A percentile compares a stretch with the other conserved stretches of the same genome.
Evolutionary conservation across 23 tunicate species (phyloP).

Genomic region (Ciona savignyi): DNA sequence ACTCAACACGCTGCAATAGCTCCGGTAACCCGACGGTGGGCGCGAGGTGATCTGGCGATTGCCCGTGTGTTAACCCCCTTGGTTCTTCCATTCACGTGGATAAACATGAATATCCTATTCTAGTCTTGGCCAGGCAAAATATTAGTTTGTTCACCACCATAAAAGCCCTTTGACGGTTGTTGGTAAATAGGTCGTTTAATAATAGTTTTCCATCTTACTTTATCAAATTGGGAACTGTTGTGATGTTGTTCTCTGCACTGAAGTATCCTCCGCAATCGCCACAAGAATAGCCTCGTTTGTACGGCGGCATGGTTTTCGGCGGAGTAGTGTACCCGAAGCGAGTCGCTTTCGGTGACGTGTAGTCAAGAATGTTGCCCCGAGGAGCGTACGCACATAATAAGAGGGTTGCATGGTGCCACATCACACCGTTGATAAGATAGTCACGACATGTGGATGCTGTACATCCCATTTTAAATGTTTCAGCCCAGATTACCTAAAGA

Average conservation of each 20-base stretch:
- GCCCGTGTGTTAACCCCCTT: too few relatives aligned
- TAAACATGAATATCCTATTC: too few relatives aligned
- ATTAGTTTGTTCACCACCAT: too few relatives aligned
- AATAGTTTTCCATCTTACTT: background rate
- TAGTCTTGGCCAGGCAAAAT: too few relatives aligned
- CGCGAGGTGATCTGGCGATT: too few relatives aligned
- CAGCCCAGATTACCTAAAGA: slow-evolving; percentile 78
- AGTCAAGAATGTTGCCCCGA: slow-evolving; percentile 54
- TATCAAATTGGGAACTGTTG: background rate
- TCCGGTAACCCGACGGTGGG: too few relatives aligned
- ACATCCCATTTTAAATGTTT: slow-evolving; percentile 80
- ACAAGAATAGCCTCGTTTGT: slow-evolving; percentile 28
- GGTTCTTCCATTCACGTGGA: too few relatives aligned
- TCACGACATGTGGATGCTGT: slow-evolving; percentile 37
- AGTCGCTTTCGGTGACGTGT: background rate
- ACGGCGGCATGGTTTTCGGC: slow-evolving; percentile 17
- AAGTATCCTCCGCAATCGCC: slow-evolving; percentile 22
- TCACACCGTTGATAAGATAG: slow-evolving; percentile 42
- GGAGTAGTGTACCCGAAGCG: slow-evolving; percentile 15
- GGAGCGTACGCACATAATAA: slow-evolving; percentile 81
- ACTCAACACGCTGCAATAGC: too few relatives aligned
- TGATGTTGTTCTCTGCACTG: background rate
- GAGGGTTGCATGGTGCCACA: slow-evolving; percentile 41
- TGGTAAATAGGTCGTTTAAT: too few relatives aligned
- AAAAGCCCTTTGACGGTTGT: too few relatives aligned